Evolutionary conservation across 2,888 invertebrate species (phyloP), one percentile per base, ranked within the genome.

Genomic region (Trachelus troglodyta): DNA sequence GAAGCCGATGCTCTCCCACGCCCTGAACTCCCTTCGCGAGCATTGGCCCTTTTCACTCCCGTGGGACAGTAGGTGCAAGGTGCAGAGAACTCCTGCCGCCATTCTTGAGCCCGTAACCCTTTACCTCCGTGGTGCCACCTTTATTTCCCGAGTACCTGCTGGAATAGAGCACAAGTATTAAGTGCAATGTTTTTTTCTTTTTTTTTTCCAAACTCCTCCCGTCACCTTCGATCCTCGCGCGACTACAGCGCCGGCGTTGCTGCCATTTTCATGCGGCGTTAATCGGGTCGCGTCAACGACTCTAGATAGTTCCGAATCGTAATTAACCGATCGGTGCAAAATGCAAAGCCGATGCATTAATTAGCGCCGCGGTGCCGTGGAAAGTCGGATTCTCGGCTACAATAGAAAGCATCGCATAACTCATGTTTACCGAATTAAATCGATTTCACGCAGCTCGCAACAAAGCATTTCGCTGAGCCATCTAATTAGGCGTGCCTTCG

Each of bases 381-480:
- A 75, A 40, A 68, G 69, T 68, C 75, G 34, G 74, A 74, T 34
- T 34, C 34, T 37, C 30, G 31, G 74, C 74, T 23, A 23, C 11
- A 33, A 68, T 75, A 31, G 75, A 75, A 75, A 75, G 75, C 74
- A 69, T 23, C 68, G 77, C 81, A 80, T 79, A 80, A 79, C 81
- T 81, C 78, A 75, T 78, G 83, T 80, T 83, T 80, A 81, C 77
- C 77, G 82, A 77, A 79, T 82, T 79, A 80, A 84, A 87, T 87
- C 86, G 87, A 87, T 87, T 85, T 86, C 85, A 87, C 84, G 86
- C 82, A 83, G 81, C 76, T 85, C 80, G 80, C 80, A 82, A 81
- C 80, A 73, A 76, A 73, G 82, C 77, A 76, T 75, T 76, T 69
- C 78, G 79, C 77, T 77, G 77, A 77, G 56, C 80, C 79, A 76